Conservation (phyloP, 1,140 invertebrate genomes). For the Belonocnema kinseyi region DNA sequence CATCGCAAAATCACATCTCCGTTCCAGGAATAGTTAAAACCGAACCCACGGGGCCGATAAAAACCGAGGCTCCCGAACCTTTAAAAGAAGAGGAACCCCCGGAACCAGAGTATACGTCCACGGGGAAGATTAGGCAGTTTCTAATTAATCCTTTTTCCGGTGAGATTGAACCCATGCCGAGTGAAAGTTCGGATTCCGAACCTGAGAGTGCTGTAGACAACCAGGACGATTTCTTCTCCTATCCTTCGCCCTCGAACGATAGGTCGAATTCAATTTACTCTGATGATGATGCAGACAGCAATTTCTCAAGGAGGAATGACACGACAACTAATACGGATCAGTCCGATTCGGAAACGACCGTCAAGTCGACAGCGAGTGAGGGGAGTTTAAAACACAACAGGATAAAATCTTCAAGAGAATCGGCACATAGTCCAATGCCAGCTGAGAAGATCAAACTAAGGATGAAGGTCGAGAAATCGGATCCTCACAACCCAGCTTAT, state of each 20-base stretch:
- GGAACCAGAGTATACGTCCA: constrained; percentile 73
- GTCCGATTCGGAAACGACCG: constrained; percentile 80
- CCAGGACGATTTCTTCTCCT: constrained; percentile 77
- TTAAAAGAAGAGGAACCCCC: constrained; percentile 55
- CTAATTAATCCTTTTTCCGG: constrained; percentile 93
- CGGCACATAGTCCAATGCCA: constrained; percentile 70
- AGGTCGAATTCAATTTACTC: constrained; percentile 80
- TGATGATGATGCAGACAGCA: constrained; percentile 77
- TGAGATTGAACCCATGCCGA: constrained; percentile 87
- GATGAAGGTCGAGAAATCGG: constrained; percentile 88
- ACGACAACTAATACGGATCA: constrained; percentile 78
- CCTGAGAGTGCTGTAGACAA: constrained; percentile 75
- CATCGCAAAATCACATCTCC: constrained; percentile 53
- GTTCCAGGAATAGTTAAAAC: constrained; percentile 33
- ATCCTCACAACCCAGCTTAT: constrained; percentile 85
- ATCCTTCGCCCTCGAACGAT: constrained; percentile 76
- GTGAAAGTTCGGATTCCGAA: constrained; percentile 77
- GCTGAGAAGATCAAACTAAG: constrained; percentile 88
- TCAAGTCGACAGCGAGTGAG: constrained; percentile 77
- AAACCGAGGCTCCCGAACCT: constrained; percentile 44
- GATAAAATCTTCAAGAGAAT: constrained; percentile 69
- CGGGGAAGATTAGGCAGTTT: constrained; percentile 82
- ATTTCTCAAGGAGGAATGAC: constrained; percentile 74
- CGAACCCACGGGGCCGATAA: not conserved
- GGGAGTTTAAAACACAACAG: constrained; percentile 73